Base-by-base conservation (phyloP, 2,888 invertebrate species). In the Tinea trinotella region DNA sequence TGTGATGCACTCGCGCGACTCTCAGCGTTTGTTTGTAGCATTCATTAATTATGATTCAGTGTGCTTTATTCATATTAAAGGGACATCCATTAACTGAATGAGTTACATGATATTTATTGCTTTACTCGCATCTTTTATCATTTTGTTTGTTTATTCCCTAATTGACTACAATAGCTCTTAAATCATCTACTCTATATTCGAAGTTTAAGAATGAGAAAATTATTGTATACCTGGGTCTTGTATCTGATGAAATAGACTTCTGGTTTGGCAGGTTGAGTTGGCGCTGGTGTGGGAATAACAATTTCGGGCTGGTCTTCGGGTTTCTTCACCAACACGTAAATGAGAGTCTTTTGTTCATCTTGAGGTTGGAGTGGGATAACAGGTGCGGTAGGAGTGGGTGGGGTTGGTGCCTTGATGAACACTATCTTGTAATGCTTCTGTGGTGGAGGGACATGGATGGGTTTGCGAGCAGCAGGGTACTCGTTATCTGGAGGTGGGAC, bases 171-270 rank as follows among this genome's bases (percentile, higher is more conserved):
- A 7, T 22, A 5, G 7, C 22, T 22, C 22, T 5, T 22, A 22
- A 22, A 22, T 22, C 3, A 22, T 22, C 7, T 22, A 22, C n/a
- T n/a, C n/a, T n/a, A n/a, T n/a, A n/a, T n/a, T n/a, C n/a, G n/a
- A n/a, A n/a, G n/a, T n/a, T n/a, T n/a, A n/a, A n/a, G n/a, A 24
- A 24, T 24, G 5, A 24, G 24, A 24, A 7, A 15, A 40, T 12
- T 2, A 40, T n/a, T 40, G 12, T 40, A 69, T 78, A 92, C 92
- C 90, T 92, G 93, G 53, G 93, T 93, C 83, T 93, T 93, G 84
- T 95, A 95, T 85, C 94, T 91, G 87, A 95, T 95, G 88, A 95
- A 95, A 88, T 94, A 95, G 54, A 95, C 95, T 85, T 95, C 95
- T 4, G 95, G 95, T 74, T 95, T 95, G 87, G 93, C 91, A 49